Conservation (phyloP, 35 echinoderm and acorn worm species). For the Ophioderma brevispina region DNA sequence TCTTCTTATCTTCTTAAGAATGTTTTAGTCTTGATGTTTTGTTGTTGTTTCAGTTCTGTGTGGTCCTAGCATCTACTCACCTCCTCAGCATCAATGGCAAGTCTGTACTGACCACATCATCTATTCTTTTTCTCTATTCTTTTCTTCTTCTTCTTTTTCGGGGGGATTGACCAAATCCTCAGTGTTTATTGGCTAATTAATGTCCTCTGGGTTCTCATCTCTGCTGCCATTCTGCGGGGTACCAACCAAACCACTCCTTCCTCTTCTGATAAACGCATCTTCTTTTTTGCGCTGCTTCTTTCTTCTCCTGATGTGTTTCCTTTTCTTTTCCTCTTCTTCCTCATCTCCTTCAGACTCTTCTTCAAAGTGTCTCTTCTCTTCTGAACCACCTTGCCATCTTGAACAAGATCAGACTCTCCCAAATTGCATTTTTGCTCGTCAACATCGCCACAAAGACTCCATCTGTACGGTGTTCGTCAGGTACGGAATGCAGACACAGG, state of each 20-base stretch:
- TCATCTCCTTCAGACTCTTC: neutral
- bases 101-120: too few species aligned
- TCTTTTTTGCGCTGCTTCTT: constrained; percentile 1
- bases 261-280: neutral
- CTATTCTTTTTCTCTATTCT: too few species aligned
- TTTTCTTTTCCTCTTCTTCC: constrained; percentile 37
- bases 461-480: constrained; percentile 69
- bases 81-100: too few species aligned
- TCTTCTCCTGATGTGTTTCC: constrained; percentile 10
- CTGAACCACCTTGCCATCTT: neutral
- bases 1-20: too few species aligned
- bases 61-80: too few species aligned
- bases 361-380: neutral
- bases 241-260: neutral
- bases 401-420: neutral
- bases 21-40: too few species aligned
- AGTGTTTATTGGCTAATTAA: neutral
- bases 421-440: constrained; percentile 33
- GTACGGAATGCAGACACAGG: constrained; percentile 66
- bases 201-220: neutral
- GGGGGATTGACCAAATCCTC: constrained; percentile 1
- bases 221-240: neutral
- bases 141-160: too few species aligned
- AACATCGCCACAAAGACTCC: constrained; percentile 96
- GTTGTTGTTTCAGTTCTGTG: too few species aligned